phyloP scores from a whole-genome alignment of 2,888 invertebrate genomes.

The Andrena haemorrhoa region DNA sequence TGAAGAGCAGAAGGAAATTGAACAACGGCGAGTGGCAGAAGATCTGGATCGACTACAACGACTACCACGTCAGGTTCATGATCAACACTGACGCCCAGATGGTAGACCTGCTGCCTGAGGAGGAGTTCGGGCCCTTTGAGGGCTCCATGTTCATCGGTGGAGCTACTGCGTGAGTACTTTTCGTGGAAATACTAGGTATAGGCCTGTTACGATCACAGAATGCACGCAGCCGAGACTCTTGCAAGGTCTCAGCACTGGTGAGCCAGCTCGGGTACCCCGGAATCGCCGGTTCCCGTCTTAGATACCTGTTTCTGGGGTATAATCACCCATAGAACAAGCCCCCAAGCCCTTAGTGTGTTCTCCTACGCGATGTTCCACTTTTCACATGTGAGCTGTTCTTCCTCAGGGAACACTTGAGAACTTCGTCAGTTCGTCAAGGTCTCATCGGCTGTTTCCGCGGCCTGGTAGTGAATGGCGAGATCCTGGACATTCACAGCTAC shows the following conservation, averaged over 20 bases:
- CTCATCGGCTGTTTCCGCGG: conserved; percentile 97
- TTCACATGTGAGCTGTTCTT: not conserved
- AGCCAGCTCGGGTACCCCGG: no score
- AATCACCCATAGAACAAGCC: no score
- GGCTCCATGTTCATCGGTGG: conserved; percentile 98
- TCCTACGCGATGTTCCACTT: no score
- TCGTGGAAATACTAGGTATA: not conserved
- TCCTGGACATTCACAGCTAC: conserved; percentile 95
- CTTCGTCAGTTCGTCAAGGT: conserved; percentile 94
- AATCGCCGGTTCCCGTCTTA: no score
- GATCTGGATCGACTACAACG: conserved; percentile 97
- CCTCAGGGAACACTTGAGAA: conserved; percentile 91
- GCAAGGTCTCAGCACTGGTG: no score
- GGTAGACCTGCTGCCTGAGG: conserved; percentile 93
- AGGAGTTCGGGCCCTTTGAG: conserved; percentile 96
- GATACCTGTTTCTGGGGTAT: no score
- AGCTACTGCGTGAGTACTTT: conserved; percentile 92
- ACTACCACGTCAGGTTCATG: conserved; percentile 96
- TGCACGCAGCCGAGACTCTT: no score
- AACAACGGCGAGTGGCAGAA: conserved; percentile 98
- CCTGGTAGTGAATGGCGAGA: conserved; percentile 95
- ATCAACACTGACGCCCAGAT: conserved; percentile 95
- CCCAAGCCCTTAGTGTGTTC: conserved; percentile 7
- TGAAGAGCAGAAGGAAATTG: conserved; percentile 92
- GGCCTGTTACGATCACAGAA: no score